Evolutionary conservation across 1,140 invertebrate species (phyloP).

Genomic region (Bombyx mandarina): DNA sequence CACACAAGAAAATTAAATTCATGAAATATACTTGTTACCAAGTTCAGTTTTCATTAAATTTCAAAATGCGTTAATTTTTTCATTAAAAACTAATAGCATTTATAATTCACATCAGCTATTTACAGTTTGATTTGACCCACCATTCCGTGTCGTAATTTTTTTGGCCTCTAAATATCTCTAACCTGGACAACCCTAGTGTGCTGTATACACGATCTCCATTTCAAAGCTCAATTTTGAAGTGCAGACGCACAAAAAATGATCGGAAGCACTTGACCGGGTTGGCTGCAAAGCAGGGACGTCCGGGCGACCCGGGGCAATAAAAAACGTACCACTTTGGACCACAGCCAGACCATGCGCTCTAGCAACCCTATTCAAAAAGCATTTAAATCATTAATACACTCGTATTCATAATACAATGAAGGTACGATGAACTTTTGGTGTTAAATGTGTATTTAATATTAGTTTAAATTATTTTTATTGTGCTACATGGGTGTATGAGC

Average conservation of each 20-base stretch:
- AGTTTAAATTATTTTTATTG: no score
- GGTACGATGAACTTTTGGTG: no score
- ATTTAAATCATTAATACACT: conserved; percentile 48
- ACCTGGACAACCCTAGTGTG: background rate
- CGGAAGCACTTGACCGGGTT: conserved; percentile 35
- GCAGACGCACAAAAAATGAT: conserved; percentile 43
- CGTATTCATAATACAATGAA: conserved; percentile 10
- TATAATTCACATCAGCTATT: background rate
- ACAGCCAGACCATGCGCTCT: conserved; percentile 44
- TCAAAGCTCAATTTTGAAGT: conserved; percentile 13
- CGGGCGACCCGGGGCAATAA: conserved; percentile 33
- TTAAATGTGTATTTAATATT: no score
- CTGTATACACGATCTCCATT: background rate
- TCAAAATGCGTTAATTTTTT: no score
- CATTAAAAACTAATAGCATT: no score
- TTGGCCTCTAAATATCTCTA: background rate
- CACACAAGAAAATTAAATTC: no score
- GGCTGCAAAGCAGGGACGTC: conserved; percentile 19
- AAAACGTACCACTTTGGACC: conserved; percentile 59
- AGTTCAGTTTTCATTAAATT: no score
- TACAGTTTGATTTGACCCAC: background rate
- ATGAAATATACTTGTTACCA: no score
- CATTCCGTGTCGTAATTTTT: background rate
- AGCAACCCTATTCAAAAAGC: conserved; percentile 44
- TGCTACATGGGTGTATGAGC: no score